These are phyloP conservation scores for Chionis minor DNA, from an alignment of 2,113 vertebrate species.

Conservation along the genomic window DNA sequence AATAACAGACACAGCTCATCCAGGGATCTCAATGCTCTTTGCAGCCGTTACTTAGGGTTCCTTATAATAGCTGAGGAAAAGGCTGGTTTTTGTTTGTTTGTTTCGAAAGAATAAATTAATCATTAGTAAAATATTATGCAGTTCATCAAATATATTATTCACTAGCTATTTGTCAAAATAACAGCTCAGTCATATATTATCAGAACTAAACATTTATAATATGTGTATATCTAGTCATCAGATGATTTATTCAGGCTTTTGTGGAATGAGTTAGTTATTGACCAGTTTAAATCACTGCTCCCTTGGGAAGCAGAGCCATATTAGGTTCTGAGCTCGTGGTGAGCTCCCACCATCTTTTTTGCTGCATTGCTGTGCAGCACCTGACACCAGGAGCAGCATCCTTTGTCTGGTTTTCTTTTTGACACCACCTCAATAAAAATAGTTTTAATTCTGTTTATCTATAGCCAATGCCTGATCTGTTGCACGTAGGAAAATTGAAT, in stretches of 20 bases:
- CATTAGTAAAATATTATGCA: constrained; percentile 65
- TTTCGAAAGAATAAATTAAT: constrained; percentile 58
- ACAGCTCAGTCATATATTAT: constrained; percentile 44
- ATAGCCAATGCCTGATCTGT: not conserved
- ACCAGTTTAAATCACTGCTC: not conserved
- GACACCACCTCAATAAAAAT: not conserved
- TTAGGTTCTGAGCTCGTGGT: not conserved
- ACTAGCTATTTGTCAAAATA: constrained; percentile 61
- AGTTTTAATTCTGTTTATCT: not conserved
- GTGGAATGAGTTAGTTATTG: constrained; percentile 27
- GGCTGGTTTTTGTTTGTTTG: constrained; percentile 52
- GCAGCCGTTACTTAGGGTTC: not conserved
- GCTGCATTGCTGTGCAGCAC: not conserved
- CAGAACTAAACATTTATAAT: constrained; percentile 48
- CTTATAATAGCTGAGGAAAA: not conserved
- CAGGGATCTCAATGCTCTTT: constrained; percentile 16
- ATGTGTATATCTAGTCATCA: constrained; percentile 11
- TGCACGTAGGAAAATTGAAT: not conserved
- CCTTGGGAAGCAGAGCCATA: not conserved
- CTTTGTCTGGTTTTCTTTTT: not conserved
- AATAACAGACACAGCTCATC: not conserved
- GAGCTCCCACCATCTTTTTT: not conserved
- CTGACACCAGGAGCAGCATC: not conserved
- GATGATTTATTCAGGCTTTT: constrained; percentile 29
- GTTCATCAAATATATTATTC: constrained; percentile 65